A percentile compares a stretch with the other conserved stretches of the same genome.
phyloP scores from a whole-genome alignment of 2,797 vertebrate species.

The Hoplostethus atlanticus region DNA sequence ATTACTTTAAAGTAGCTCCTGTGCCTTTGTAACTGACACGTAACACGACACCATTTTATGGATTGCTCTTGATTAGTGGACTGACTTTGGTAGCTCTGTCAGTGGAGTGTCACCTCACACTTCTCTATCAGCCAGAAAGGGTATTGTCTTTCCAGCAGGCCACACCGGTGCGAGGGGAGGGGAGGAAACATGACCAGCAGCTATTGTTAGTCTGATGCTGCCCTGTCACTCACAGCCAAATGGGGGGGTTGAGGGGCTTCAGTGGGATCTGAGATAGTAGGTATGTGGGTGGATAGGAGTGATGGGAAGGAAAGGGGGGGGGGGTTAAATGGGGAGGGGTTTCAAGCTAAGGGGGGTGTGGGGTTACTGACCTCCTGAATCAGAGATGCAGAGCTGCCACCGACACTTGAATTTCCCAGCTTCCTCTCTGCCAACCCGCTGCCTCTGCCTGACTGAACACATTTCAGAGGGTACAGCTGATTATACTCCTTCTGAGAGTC shows the following conservation, averaged over 20 bases:
- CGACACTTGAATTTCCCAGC: constrained; percentile 62
- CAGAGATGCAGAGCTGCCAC: constrained; percentile 29
- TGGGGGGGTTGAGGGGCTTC: background rate
- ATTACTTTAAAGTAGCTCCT: constrained; percentile 17
- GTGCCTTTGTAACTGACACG: constrained; percentile 5
- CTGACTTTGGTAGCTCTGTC: constrained; percentile 32
- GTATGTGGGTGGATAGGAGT: background rate
- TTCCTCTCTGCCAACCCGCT: constrained; percentile 53
- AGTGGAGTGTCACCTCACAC: constrained; percentile 61
- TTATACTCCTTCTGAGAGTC: constrained; percentile 33
- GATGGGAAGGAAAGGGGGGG: constrained; percentile 1
- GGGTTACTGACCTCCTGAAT: too few relatives aligned
- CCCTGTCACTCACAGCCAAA: constrained; percentile 44
- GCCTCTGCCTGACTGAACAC: constrained; percentile 71
- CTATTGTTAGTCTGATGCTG: constrained; percentile 60
- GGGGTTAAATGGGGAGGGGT: constrained; percentile 2
- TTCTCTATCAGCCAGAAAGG: constrained; percentile 49
- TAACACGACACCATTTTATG: constrained; percentile 30
- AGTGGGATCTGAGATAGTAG: constrained; percentile 33
- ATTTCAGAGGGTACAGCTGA: constrained; percentile 67
- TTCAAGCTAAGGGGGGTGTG: too few relatives aligned
- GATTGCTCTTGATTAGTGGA: constrained; percentile 33
- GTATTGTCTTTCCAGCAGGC: constrained; percentile 60
- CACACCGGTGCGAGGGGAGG: constrained; percentile 26
- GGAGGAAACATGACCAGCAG: constrained; percentile 59